phyloP scores from a whole-genome alignment of 2,888 invertebrate genomes.

The Eucera pruinosa region DNA sequence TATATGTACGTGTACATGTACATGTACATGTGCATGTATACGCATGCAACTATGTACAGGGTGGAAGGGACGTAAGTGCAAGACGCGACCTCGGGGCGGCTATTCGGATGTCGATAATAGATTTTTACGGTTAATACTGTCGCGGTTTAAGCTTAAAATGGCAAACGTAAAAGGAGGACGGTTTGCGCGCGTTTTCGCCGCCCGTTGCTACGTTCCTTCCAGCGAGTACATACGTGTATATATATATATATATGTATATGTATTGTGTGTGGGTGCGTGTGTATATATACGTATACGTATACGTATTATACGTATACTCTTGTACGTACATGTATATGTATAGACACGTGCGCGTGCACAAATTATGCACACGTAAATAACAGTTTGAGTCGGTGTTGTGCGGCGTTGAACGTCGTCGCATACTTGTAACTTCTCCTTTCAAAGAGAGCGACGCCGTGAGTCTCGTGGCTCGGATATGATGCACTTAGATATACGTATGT shows the following conservation, averaged over 20 bases:
- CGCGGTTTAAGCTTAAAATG: too few relatives aligned
- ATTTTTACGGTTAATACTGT: too few relatives aligned
- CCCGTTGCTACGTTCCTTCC: conserved; percentile 9
- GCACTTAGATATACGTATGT: conserved; percentile 77
- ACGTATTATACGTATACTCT: conserved; percentile 3
- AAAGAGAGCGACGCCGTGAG: conserved; percentile 73
- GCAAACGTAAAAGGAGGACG: too few relatives aligned
- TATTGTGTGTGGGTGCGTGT: background rate
- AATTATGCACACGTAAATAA: conserved; percentile 2
- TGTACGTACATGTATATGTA: background rate
- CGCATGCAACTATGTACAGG: background rate
- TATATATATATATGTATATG: conserved; percentile 16
- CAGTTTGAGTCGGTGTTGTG: too few relatives aligned
- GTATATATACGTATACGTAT: background rate
- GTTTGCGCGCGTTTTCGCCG: too few relatives aligned
- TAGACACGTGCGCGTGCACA: conserved; percentile 5
- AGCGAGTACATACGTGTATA: background rate
- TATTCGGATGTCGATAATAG: too few relatives aligned
- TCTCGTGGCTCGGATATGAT: conserved; percentile 88
- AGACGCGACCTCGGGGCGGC: too few relatives aligned
- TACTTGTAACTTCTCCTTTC: conserved; percentile 55
- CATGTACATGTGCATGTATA: background rate
- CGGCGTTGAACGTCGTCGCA: background rate
- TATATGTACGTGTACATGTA: background rate
- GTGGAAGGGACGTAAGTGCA: background rate